A percentile compares a stretch with the other conserved stretches of the same genome.
These are phyloP conservation scores for Leistus spinibarbis DNA, from an alignment of 2,888 invertebrate species.

Conservation along the genomic window DNA sequence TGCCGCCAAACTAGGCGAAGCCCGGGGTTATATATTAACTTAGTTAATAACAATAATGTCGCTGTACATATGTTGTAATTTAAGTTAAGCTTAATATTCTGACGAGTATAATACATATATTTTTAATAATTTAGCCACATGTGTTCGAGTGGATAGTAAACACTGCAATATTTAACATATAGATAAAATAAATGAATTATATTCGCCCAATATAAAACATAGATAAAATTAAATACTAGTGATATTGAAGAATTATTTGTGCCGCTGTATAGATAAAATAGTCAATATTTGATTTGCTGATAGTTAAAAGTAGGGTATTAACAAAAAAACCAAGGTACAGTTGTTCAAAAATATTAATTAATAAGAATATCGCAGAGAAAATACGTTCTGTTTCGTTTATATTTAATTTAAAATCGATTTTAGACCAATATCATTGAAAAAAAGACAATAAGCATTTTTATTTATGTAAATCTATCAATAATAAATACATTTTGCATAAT, in stretches of 20 bases:
- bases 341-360: not conserved
- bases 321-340: not conserved
- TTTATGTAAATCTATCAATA: no score
- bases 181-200: conserved; percentile 29
- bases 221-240: not conserved
- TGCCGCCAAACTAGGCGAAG: no score
- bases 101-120: not conserved
- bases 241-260: not conserved
- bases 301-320: not conserved
- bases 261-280: not conserved
- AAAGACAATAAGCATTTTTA: no score
- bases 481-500: no score
- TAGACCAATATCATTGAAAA: not conserved
- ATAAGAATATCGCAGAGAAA: no score
- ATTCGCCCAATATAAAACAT: not conserved
- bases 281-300: not conserved
- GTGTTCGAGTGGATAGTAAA: conserved; percentile 16
- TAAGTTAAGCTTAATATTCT: no score
- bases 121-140: conserved; percentile 26
- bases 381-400: no score
- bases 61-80: no score
- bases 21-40: no score
- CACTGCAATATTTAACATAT: conserved; percentile 11
- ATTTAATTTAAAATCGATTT: not conserved
- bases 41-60: no score